Conservation (phyloP, 2,888 invertebrate species). For the Tetanocera ferruginea region DNA sequence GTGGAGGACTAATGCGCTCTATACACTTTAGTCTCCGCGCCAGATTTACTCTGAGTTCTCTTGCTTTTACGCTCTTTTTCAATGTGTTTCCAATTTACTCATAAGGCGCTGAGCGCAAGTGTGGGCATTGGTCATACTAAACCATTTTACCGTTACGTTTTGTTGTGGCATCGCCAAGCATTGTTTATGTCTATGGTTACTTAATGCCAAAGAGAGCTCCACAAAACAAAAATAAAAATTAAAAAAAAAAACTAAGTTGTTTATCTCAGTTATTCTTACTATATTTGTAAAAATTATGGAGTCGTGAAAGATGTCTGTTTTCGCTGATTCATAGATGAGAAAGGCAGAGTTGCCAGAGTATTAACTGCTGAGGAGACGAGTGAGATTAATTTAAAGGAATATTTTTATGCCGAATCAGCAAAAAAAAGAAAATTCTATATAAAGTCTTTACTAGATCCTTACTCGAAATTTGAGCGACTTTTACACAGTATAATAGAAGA, state of each 20-base stretch:
- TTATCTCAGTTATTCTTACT: conserved; percentile 14
- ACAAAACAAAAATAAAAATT: conserved; percentile 9
- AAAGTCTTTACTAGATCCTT: too few species aligned
- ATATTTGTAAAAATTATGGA: conserved; percentile 1
- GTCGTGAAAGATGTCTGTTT: conserved; percentile 7
- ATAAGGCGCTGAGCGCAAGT: not conserved
- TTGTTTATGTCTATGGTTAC: conserved; percentile 35
- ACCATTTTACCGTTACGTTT: conserved; percentile 17
- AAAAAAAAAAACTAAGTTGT: conserved; percentile 1
- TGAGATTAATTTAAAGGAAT: not conserved
- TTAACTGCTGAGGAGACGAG: not conserved
- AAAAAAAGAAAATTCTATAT: too few species aligned
- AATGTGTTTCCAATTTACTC: not conserved
- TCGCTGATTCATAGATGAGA: not conserved
- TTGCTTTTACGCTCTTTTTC: not conserved
- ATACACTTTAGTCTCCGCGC: not conserved
- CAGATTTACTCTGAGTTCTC: not conserved
- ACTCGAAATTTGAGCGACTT: too few species aligned
- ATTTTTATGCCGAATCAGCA: too few species aligned
- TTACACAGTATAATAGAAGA: too few species aligned
- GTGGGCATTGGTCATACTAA: not conserved
- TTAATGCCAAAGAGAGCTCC: conserved; percentile 16
- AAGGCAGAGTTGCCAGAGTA: conserved; percentile 12
- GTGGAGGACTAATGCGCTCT: not conserved
- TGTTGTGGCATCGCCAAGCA: conserved; percentile 9